These are phyloP conservation scores for Cranoglanis bouderius DNA, from an alignment of 2,113 vertebrate species.

Conservation along the genomic window DNA sequence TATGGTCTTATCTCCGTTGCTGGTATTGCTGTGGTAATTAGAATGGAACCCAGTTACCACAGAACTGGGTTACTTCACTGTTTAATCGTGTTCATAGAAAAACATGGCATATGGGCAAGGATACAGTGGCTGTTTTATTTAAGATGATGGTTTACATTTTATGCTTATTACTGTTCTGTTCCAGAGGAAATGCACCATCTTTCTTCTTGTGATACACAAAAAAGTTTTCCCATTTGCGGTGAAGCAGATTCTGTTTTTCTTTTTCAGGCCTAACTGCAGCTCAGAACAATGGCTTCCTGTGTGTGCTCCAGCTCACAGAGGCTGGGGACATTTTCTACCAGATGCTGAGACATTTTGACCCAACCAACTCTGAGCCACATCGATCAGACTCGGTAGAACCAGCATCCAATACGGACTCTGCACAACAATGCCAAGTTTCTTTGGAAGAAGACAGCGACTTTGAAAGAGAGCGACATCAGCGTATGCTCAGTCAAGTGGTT, in stretches of 20 bases:
- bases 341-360: constrained; percentile 58
- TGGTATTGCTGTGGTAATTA: background rate
- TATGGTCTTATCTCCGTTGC: background rate
- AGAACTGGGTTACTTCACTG: background rate
- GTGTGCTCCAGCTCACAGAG: constrained; percentile 81
- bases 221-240: background rate
- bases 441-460: background rate
- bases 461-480: background rate
- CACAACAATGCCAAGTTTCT: background rate
- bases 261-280: constrained; percentile 70
- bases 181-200: background rate
- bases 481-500: constrained; percentile 11
- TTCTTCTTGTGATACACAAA: background rate
- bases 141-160: background rate
- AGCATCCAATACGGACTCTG: background rate
- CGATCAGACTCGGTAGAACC: background rate
- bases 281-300: constrained; percentile 59
- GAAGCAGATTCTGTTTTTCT: background rate
- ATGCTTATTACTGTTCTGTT: background rate
- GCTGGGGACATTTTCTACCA: constrained; percentile 88
- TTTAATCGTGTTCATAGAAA: background rate
- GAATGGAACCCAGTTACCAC: background rate
- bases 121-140: background rate
- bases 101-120: background rate
- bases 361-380: background rate